phyloP scores from a whole-genome alignment of 2,797 vertebrate species.

The Sciaenops ocellatus region DNA sequence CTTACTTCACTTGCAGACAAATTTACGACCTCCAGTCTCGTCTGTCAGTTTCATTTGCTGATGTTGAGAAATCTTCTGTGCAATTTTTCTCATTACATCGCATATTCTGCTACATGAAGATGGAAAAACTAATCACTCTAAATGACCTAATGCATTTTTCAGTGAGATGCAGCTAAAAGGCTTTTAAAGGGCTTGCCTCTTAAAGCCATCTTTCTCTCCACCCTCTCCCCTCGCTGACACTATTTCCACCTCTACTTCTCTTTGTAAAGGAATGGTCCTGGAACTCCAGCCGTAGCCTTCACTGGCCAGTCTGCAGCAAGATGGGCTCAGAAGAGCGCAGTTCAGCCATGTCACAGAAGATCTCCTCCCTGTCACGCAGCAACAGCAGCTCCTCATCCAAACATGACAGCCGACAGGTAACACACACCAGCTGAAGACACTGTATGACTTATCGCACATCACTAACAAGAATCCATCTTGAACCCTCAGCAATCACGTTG shows the following conservation, averaged over 20 bases:
- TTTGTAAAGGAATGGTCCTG: slow-evolving; percentile 61
- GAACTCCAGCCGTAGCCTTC: slow-evolving; percentile 39
- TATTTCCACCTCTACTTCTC: slow-evolving; percentile 12
- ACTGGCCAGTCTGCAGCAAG: slow-evolving; percentile 46
- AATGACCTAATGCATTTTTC: slow-evolving; percentile 72
- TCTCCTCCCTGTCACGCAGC: slow-evolving; percentile 94
- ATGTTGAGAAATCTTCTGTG: slow-evolving; percentile 26
- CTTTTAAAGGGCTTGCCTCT: slow-evolving; percentile 60
- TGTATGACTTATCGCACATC: background rate
- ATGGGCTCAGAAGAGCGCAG: slow-evolving; percentile 93
- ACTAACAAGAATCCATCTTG: background rate
- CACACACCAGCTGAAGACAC: slow-evolving; percentile 19
- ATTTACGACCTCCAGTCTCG: slow-evolving; percentile 44
- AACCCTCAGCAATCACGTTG: background rate
- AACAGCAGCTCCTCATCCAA: slow-evolving; percentile 97
- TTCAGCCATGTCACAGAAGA: slow-evolving; percentile 91
- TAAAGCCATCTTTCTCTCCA: slow-evolving; percentile 37
- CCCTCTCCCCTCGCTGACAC: slow-evolving; percentile 13
- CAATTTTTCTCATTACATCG: slow-evolving; percentile 44
- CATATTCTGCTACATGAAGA: slow-evolving; percentile 31
- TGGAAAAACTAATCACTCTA: slow-evolving; percentile 60
- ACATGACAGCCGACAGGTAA: slow-evolving; percentile 96
- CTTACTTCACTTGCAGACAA: slow-evolving; percentile 28
- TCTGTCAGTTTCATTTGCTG: slow-evolving; percentile 30
- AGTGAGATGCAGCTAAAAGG: slow-evolving; percentile 60